Base-by-base conservation (phyloP, 2,113 vertebrate genomes). In the Cebidichthys violaceus region DNA sequence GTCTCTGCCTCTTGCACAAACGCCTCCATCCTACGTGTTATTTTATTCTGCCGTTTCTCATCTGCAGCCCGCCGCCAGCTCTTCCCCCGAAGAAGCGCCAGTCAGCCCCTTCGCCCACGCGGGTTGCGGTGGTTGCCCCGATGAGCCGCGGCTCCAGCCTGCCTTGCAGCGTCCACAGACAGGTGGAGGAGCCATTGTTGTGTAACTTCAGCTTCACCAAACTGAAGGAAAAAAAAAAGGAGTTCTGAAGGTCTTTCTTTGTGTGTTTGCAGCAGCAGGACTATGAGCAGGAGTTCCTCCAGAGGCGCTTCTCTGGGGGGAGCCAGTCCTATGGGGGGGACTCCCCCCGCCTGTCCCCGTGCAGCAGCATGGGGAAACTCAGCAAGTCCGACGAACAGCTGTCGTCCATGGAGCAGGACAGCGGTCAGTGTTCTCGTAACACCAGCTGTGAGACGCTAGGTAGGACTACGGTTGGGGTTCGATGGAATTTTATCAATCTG, bases 391-490 rank as follows among this genome's bases (percentile, higher is more conserved):
- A 99, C 0, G 98, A 99, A 91, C 98, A 99, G 90, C 97, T 99
- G 72, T 98, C 97, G 0, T 98, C 97, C 0, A 94, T 98, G 95
- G 98, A 99, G 93, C 96, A 97, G 13, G 98, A 99, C 96, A 99
- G 98, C 0, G 98, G 98, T 1, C 98, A 99, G 93, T 98, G 98
- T 94, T 99, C 98, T 41, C 96, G 97, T 77, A 99, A 99, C 94
- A 99, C 98, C 92, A 99, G 98, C 96, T 99, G 98, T 93, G 98
- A 99, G 93, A 99, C 98, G 0, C 95, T 99, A 9, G 98, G 98
- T 99, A 93, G 95, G 95, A 70, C 45, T 0, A 6, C 35, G 10
- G 35, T 57, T 13, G 9, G 24, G 18, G 4, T 22, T 60, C 10
- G 2, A 17, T 6, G 1, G 39, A 57, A 4, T 45, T 29, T 73